Conservation (phyloP, 2,113 vertebrate species). For the Embiotoca jacksoni region DNA sequence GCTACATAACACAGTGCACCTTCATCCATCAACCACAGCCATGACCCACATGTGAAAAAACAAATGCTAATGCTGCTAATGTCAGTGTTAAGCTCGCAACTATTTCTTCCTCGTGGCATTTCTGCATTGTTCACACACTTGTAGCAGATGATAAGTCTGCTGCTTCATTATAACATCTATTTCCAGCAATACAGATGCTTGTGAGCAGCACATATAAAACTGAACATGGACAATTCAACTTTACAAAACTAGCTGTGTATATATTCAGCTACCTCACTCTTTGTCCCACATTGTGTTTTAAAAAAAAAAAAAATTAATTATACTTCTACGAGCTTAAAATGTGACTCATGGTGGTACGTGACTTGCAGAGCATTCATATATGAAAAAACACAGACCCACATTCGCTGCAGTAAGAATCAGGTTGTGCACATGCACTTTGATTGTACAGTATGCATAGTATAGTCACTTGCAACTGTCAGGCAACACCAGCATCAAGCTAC, state of each 20-base stretch:
- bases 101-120: constrained; percentile 15
- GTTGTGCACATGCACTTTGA: constrained; percentile 13
- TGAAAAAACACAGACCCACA: constrained; percentile 7
- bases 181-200: constrained; percentile 30
- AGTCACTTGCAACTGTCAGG: constrained; percentile 60
- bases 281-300: not conserved
- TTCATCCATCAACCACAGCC: constrained; percentile 38
- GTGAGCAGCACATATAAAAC: constrained; percentile 10
- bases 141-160: constrained; percentile 21
- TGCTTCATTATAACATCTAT: constrained; percentile 28
- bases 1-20: constrained; percentile 25
- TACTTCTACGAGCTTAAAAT: not conserved
- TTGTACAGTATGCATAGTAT: constrained; percentile 53
- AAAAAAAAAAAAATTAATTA: not conserved
- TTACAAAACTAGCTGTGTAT: constrained; percentile 21
- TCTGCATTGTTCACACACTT: constrained; percentile 9
- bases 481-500: constrained; percentile 54
- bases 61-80: constrained; percentile 53
- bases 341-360: not conserved
- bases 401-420: constrained; percentile 17
- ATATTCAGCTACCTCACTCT: not conserved
- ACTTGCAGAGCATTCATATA: not conserved
- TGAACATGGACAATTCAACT: constrained; percentile 37
- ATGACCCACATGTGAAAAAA: constrained; percentile 61
- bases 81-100: constrained; percentile 16